Evolutionary conservation across 2,888 invertebrate species (phyloP).

Genomic region (Eucriotettix oculatus): DNA sequence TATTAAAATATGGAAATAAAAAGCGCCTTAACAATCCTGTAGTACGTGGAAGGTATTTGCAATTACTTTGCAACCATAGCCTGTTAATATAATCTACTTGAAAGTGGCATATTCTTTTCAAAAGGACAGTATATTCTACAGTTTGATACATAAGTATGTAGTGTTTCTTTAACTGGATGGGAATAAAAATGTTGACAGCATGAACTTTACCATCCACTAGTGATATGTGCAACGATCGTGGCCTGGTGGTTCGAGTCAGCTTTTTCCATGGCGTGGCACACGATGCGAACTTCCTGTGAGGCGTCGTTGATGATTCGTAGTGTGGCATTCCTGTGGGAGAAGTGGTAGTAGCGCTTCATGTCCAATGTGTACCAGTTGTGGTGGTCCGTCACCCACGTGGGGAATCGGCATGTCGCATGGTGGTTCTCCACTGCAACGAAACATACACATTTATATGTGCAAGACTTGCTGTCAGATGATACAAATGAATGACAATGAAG

Average conservation of each 20-base stretch:
- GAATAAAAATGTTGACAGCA: no score
- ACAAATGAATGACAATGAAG: no score
- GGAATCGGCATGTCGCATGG: constrained; percentile 60
- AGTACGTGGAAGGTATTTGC: no score
- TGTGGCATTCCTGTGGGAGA: constrained; percentile 56
- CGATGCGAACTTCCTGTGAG: constrained; percentile 35
- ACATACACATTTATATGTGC: not conserved
- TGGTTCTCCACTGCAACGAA: constrained; percentile 46
- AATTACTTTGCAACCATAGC: no score
- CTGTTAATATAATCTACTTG: no score
- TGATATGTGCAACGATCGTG: constrained; percentile 51
- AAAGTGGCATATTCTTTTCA: no score
- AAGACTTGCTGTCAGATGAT: no score
- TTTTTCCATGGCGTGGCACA: constrained; percentile 31
- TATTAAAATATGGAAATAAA: no score
- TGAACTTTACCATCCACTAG: constrained; percentile 56
- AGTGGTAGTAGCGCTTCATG: constrained; percentile 52
- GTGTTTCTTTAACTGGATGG: no score
- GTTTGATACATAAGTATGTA: no score
- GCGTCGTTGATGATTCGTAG: constrained; percentile 34
- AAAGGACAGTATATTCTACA: no score
- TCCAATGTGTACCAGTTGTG: constrained; percentile 68
- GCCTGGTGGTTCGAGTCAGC: constrained; percentile 18
- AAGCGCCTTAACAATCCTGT: no score
- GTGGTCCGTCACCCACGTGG: constrained; percentile 59